phyloP scores from a whole-genome alignment of 64 coral and sea anemone genomes.

The Dendronephthya gigantea region DNA sequence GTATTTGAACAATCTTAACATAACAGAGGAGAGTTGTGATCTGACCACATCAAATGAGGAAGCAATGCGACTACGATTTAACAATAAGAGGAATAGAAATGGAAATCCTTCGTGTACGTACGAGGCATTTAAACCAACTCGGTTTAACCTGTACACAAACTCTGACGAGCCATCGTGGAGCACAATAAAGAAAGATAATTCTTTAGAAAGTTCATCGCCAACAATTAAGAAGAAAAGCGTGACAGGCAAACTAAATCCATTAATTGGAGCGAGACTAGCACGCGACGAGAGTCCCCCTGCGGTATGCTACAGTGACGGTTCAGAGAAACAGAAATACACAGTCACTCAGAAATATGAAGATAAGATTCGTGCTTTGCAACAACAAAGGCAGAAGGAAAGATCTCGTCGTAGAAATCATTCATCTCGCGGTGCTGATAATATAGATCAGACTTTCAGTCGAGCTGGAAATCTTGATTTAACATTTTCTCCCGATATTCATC shows the following conservation, averaged over 20 bases:
- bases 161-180: background rate
- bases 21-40: background rate
- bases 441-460: background rate
- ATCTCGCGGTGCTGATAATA: background rate
- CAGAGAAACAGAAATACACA: background rate
- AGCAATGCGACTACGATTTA: conserved; percentile 6
- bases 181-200: background rate
- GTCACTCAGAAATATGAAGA: conserved; percentile 12
- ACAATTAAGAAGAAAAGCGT: conserved; percentile 18
- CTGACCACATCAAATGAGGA: background rate
- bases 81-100: background rate
- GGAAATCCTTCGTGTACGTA: background rate
- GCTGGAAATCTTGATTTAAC: background rate
- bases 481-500: background rate
- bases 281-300: background rate
- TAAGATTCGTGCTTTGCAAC: conserved; percentile 7
- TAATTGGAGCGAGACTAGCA: conserved; percentile 1
- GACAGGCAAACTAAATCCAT: background rate
- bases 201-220: conserved; percentile 1
- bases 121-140: conserved; percentile 11
- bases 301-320: background rate
- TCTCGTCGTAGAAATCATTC: background rate
- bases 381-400: conserved; percentile 3
- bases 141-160: background rate
- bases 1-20: background rate